These are phyloP conservation scores for Gryon sp. DNA, from an alignment of 1,140 invertebrate species.

Conservation along the genomic window DNA sequence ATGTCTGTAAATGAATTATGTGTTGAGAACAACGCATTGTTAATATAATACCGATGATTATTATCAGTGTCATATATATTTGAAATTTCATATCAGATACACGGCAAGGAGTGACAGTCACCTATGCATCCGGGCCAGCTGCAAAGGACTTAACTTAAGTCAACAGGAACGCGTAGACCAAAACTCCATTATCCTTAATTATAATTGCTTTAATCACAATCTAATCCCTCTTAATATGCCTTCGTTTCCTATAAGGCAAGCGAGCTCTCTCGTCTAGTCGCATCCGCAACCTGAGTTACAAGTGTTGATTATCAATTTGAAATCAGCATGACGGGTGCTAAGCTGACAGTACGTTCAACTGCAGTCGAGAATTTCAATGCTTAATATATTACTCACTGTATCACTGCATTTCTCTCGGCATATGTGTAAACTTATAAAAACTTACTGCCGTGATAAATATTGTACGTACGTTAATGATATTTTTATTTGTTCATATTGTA, in stretches of 20 bases:
- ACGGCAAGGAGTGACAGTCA: slow-evolving; percentile 39
- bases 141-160: slow-evolving; percentile 45
- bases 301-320: slow-evolving; percentile 70
- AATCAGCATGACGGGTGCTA: slow-evolving; percentile 61
- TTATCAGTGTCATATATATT: slow-evolving; percentile 31
- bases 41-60: slow-evolving; percentile 34
- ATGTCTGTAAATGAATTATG: slow-evolving; percentile 29
- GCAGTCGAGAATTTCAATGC: slow-evolving; percentile 43
- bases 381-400: slow-evolving; percentile 34
- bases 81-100: slow-evolving; percentile 29
- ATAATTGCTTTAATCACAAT: slow-evolving; percentile 77
- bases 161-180: slow-evolving; percentile 62
- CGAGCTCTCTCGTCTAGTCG: slow-evolving; percentile 44
- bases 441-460: too few species aligned
- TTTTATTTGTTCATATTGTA: too few species aligned
- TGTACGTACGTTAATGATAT: too few species aligned
- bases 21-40: slow-evolving; percentile 2
- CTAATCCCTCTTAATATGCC: slow-evolving; percentile 58
- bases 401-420: too few species aligned
- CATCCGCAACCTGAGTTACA: slow-evolving; percentile 47
- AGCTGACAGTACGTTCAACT: slow-evolving; percentile 42
- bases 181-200: slow-evolving; percentile 78
- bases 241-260: slow-evolving; percentile 41
- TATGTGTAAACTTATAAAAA: too few species aligned
- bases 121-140: slow-evolving; percentile 47